Conservation (phyloP, 2,797 vertebrate species). For the Catharus ustulatus region DNA sequence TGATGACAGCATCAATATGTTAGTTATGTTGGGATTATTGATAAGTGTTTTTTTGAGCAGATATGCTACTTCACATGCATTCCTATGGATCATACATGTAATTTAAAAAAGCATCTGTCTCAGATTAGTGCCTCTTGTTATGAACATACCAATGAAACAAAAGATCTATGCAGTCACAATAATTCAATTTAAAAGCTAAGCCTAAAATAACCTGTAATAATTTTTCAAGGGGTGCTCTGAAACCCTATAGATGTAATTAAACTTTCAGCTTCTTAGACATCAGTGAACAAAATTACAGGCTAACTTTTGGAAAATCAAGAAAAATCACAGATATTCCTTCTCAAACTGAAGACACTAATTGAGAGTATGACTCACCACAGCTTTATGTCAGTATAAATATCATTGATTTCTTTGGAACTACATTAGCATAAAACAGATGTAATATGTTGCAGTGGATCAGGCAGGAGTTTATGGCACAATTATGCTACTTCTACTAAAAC, state of each 20-base stretch:
- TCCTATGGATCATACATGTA: not conserved
- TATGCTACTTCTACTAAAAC: slow-evolving; percentile 25
- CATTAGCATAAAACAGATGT: slow-evolving; percentile 13
- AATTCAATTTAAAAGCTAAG: not conserved
- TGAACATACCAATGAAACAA: not conserved
- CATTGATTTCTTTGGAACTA: slow-evolving; percentile 16
- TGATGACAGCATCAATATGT: not conserved
- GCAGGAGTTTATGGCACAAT: slow-evolving; percentile 21
- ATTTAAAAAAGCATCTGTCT: not conserved
- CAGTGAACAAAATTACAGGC: not conserved
- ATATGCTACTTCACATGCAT: not conserved
- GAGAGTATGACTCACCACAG: slow-evolving; percentile 5
- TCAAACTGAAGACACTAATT: not conserved
- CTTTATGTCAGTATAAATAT: slow-evolving; percentile 39
- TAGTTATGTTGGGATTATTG: not conserved
- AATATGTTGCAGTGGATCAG: not conserved
- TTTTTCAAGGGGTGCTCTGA: not conserved
- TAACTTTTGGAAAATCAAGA: slow-evolving; percentile 9
- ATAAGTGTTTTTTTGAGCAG: not conserved
- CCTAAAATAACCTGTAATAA: not conserved
- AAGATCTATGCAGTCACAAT: not conserved
- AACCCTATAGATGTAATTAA: not conserved
- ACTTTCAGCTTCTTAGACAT: not conserved
- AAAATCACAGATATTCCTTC: not conserved
- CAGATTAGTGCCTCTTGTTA: not conserved